phyloP scores from a whole-genome alignment of 1,140 invertebrate genomes.

The Pogonognathellus flavescens region DNA sequence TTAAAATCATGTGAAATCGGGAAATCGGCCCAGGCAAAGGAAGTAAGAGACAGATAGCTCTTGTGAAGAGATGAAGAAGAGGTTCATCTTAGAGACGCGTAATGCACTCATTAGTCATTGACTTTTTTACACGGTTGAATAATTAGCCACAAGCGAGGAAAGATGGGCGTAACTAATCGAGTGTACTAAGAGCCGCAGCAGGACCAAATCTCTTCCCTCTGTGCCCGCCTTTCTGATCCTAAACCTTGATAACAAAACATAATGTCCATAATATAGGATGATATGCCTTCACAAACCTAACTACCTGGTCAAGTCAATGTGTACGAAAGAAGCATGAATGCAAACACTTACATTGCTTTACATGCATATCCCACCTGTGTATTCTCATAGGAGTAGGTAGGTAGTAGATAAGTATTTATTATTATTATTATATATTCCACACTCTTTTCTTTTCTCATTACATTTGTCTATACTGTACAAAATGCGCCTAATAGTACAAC shows the following conservation, averaged over 20 bases:
- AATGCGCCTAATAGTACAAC: no score
- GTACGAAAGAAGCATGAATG: no score
- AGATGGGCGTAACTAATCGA: slow-evolving; percentile 65
- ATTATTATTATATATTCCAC: no score
- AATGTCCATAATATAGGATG: slow-evolving; percentile 18
- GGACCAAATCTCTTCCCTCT: slow-evolving; percentile 58
- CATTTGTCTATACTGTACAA: no score
- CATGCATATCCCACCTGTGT: no score
- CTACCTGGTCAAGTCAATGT: background rate
- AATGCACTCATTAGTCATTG: slow-evolving; percentile 65
- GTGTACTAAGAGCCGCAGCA: slow-evolving; percentile 64
- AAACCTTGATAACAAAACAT: slow-evolving; percentile 21
- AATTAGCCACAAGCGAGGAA: slow-evolving; percentile 64
- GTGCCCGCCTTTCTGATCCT: slow-evolving; percentile 56
- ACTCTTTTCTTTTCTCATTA: no score
- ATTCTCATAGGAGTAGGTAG: no score
- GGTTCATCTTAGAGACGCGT: slow-evolving; percentile 50
- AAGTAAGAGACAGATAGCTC: slow-evolving; percentile 26
- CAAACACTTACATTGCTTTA: background rate
- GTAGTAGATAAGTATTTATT: no score
- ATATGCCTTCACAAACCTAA: background rate
- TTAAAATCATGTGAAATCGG: slow-evolving; percentile 65
- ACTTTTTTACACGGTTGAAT: slow-evolving; percentile 62
- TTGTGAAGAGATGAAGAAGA: slow-evolving; percentile 22
- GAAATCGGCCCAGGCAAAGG: slow-evolving; percentile 56